Evolutionary conservation across 2,797 vertebrate genomes (phyloP).

Genomic region (Thamnophis elegans): DNA sequence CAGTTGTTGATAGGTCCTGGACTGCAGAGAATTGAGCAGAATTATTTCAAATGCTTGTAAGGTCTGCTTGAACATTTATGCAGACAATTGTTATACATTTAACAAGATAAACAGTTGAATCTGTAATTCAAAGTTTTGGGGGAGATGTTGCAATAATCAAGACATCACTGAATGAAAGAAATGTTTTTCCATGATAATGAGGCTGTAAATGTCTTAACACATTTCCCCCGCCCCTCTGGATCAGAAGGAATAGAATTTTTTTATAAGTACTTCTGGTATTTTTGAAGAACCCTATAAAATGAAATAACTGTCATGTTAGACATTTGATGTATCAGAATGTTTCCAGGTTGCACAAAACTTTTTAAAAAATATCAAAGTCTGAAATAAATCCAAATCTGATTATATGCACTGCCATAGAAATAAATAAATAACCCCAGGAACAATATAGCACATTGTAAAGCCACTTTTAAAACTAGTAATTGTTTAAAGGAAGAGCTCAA

Average conservation of each 20-base stretch:
- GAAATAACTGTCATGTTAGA: neutral
- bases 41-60: neutral
- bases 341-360: neutral
- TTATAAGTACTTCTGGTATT: neutral
- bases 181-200: neutral
- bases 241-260: neutral
- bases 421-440: neutral
- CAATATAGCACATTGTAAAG: neutral
- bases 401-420: neutral
- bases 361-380: neutral
- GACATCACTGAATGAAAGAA: rapidly evolving
- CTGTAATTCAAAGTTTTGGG: constrained; percentile 21
- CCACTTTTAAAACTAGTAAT: neutral
- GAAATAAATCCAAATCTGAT: neutral
- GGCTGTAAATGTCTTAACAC: neutral
- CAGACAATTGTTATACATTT: neutral
- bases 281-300: neutral
- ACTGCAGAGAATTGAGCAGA: constrained; percentile 18
- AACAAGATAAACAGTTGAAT: neutral
- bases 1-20: constrained; percentile 5
- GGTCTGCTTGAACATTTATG: constrained; percentile 7
- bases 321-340: neutral
- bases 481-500: neutral
- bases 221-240: neutral
- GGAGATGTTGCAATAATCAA: neutral